Conservation (phyloP, 2,888 invertebrate genomes). For the Sthenelais limicola region DNA sequence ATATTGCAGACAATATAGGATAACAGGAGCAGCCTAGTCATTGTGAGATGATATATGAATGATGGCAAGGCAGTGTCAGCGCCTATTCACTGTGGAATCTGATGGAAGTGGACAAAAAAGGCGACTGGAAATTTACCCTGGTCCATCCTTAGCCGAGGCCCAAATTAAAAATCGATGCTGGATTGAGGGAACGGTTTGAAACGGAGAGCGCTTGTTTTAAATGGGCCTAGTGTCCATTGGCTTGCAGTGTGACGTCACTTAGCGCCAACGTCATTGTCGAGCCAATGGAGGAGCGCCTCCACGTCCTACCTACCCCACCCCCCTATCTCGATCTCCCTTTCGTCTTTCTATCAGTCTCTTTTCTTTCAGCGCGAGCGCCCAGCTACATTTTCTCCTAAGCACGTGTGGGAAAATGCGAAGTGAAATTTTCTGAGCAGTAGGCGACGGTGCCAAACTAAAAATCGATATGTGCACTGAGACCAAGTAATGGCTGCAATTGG, state of each 20-base stretch:
- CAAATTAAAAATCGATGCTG: not conserved
- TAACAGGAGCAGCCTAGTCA: not conserved
- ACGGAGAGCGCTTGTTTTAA: not conserved
- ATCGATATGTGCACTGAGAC: conserved; percentile 38
- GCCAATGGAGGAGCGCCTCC: not conserved
- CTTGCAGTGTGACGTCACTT: not conserved
- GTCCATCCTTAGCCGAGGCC: not conserved
- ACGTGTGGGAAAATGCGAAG: conserved; percentile 35
- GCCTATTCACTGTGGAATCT: not conserved
- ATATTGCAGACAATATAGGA: conserved; percentile 26
- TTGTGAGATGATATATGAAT: conserved; percentile 32
- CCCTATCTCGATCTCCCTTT: not conserved
- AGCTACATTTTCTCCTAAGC: not conserved
- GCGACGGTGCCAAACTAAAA: conserved; percentile 34
- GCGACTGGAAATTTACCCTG: conserved; percentile 21
- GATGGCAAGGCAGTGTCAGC: conserved; percentile 19
- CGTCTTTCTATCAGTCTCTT: not conserved
- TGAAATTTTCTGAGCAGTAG: conserved; percentile 33
- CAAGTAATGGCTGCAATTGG: conserved; percentile 38
- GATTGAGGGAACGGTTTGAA: not conserved
- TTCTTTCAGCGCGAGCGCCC: not conserved
- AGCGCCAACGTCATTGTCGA: not conserved
- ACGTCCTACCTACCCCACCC: not conserved
- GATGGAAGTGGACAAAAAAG: conserved; percentile 30
- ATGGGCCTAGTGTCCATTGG: not conserved